Conservation (phyloP, 2,113 vertebrate genomes). For the Struthidea cinerea region DNA sequence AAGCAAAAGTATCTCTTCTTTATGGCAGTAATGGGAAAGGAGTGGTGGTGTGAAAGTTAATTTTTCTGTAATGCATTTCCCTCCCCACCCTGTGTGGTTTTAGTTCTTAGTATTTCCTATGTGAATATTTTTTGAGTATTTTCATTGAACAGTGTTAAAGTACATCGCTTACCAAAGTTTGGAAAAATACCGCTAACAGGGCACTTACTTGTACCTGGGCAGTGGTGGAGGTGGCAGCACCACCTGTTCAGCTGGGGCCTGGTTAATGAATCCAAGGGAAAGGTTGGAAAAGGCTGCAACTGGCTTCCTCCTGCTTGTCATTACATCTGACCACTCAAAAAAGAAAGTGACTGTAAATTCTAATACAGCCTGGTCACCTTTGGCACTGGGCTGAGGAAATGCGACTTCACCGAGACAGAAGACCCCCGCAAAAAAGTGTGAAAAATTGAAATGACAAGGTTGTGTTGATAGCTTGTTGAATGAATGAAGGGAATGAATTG, state of each 20-base stretch:
- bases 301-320: background rate
- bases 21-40: background rate
- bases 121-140: background rate
- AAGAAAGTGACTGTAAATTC: background rate
- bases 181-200: background rate
- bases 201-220: background rate
- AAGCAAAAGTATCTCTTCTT: background rate
- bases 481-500: conserved; percentile 44
- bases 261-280: background rate
- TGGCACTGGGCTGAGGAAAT: conserved; percentile 21
- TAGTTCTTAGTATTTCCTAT: background rate
- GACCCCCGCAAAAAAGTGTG: conserved; percentile 61
- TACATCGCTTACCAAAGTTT: background rate
- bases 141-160: background rate
- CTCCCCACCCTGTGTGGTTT: background rate
- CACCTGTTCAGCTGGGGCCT: background rate
- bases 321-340: background rate
- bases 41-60: background rate
- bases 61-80: background rate
- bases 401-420: conserved; percentile 13
- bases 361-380: conserved; percentile 27
- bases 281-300: background rate
- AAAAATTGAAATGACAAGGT: conserved; percentile 70
- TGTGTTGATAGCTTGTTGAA: conserved; percentile 55
- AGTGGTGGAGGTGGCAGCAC: background rate